phyloP scores from a whole-genome alignment of 2,888 invertebrate genomes.

The Heliconius ethilla region DNA sequence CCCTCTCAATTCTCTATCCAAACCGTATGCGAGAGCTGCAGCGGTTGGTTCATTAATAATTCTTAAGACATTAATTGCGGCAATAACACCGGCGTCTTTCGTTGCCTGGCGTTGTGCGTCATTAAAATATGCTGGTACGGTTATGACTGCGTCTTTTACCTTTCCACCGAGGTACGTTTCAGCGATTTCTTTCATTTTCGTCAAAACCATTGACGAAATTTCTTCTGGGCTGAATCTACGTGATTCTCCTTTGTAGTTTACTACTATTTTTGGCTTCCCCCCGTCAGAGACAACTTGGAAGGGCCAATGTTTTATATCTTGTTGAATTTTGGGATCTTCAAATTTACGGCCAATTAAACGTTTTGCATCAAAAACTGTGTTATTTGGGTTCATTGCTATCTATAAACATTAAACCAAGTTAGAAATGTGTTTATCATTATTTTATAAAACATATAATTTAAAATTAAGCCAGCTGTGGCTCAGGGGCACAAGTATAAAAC shows the following conservation, averaged over 20 bases:
- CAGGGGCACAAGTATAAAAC: too few relatives aligned
- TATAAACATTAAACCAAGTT: conserved; percentile 50
- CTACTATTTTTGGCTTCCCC: conserved; percentile 88
- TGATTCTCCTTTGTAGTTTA: conserved; percentile 87
- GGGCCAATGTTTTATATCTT: conserved; percentile 93
- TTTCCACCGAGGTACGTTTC: conserved; percentile 88
- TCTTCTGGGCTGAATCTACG: conserved; percentile 92
- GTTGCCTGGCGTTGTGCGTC: conserved; percentile 92
- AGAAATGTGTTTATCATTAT: neutral
- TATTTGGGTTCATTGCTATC: conserved; percentile 90
- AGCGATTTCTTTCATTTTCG: conserved; percentile 91
- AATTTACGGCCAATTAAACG: conserved; percentile 91
- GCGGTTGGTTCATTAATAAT: conserved; percentile 96
- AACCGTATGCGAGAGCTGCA: conserved; percentile 92
- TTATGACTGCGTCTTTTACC: conserved; percentile 89
- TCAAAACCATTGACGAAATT: conserved; percentile 91
- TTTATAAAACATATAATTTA: neutral
- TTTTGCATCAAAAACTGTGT: conserved; percentile 92
- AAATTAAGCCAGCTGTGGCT: too few relatives aligned
- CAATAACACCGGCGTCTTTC: conserved; percentile 93
- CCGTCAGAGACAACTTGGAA: conserved; percentile 86
- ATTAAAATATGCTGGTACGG: conserved; percentile 92
- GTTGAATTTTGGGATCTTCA: conserved; percentile 89
- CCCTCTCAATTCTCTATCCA: conserved; percentile 88
- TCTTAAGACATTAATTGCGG: conserved; percentile 92